Conservation (phyloP, 2,797 vertebrate genomes). For the Melanotaenia parkinsoni region DNA sequence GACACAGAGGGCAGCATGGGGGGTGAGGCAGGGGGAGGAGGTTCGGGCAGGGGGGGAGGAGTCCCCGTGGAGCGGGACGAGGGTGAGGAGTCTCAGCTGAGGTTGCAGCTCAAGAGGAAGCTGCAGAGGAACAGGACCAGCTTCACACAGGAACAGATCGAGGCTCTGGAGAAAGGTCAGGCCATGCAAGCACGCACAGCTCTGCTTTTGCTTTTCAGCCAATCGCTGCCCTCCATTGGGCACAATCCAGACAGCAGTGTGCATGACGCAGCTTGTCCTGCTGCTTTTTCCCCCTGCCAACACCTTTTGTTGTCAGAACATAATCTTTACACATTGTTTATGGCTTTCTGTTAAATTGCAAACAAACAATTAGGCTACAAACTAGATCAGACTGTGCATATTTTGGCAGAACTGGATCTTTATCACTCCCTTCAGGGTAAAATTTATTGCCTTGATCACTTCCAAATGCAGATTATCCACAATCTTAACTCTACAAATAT, state of each 20-base stretch:
- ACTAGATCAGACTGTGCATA: background rate
- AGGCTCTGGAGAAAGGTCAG: conserved; percentile 91
- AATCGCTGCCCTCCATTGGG: conserved; percentile 42
- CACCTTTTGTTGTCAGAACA: conserved; percentile 46
- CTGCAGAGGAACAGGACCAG: conserved; percentile 90
- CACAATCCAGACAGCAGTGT: conserved; percentile 22
- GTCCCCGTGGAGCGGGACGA: conserved; percentile 78
- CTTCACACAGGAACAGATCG: conserved; percentile 90
- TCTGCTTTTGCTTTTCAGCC: conserved; percentile 42
- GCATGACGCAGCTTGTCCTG: conserved; percentile 57
- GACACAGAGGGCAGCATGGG: conserved; percentile 77
- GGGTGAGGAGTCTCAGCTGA: conserved; percentile 85
- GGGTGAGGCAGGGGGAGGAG: conserved; percentile 72
- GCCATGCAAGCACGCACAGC: conserved; percentile 49
- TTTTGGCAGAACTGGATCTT: background rate
- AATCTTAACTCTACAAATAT: conserved; percentile 51
- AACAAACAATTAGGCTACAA: background rate
- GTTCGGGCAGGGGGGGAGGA: conserved; percentile 68
- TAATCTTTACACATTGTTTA: conserved; percentile 31
- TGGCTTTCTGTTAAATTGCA: conserved; percentile 11
- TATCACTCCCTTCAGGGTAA: conserved; percentile 12
- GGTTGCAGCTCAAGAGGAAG: conserved; percentile 90
- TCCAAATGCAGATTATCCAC: conserved; percentile 46
- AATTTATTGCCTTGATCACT: conserved; percentile 14
- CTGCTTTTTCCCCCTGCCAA: conserved; percentile 39